These are phyloP conservation scores for Apostichopus leukothele DNA, from an alignment of 53 echinoderm and acorn worm species.

Conservation along the genomic window DNA sequence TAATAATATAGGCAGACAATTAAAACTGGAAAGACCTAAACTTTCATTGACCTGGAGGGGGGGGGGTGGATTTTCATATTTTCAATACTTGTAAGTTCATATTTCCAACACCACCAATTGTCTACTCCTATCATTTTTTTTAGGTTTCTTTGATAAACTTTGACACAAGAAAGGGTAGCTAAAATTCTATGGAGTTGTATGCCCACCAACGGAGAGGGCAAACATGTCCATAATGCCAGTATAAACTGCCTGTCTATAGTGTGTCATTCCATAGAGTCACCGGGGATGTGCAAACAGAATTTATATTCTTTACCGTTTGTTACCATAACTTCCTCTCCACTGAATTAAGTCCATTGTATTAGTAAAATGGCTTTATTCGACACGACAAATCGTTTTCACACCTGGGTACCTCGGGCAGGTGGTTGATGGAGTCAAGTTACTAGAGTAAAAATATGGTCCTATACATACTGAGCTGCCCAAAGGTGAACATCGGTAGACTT, in stretches of 20 bases:
- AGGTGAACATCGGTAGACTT: background rate
- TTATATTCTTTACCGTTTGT: constrained; percentile 12
- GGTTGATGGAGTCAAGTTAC: constrained; percentile 26
- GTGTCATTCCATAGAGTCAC: constrained; percentile 1
- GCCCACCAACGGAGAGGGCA: constrained; percentile 7
- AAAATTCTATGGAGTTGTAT: background rate
- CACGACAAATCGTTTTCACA: constrained; percentile 38
- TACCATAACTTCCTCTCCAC: constrained; percentile 32
- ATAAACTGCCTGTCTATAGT: background rate
- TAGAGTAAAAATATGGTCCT: background rate
- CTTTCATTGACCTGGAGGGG: too few species aligned
- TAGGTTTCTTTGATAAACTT: too few species aligned
- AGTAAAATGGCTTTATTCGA: constrained; percentile 5
- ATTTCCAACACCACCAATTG: too few species aligned
- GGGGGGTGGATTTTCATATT: too few species aligned
- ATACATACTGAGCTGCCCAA: background rate
- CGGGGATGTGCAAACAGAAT: constrained; percentile 16
- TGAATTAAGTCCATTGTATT: constrained; percentile 30
- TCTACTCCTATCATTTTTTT: too few species aligned
- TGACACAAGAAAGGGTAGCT: too few species aligned
- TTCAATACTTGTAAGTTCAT: too few species aligned
- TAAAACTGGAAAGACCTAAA: too few species aligned
- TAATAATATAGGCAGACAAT: too few species aligned
- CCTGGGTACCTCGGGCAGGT: constrained; percentile 12
- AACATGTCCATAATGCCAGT: constrained; percentile 26